Evolutionary conservation across 2,797 vertebrate genomes (phyloP).

Genomic region (Amblyraja radiata): DNA sequence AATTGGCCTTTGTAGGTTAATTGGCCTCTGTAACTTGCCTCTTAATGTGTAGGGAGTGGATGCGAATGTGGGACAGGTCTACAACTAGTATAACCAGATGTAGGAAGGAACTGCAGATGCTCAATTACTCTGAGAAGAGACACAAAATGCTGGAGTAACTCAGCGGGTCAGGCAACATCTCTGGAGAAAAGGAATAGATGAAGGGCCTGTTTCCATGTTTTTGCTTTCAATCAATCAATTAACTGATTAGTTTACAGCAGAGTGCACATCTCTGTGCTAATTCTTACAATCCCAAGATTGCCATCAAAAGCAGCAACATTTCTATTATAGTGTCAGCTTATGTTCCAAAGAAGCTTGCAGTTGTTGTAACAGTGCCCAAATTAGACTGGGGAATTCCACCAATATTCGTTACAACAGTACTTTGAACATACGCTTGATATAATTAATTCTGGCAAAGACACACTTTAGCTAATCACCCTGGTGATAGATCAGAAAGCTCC

Average conservation of each 20-base stretch:
- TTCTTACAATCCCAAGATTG: neutral
- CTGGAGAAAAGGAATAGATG: no score
- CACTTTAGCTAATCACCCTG: neutral
- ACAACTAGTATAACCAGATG: no score
- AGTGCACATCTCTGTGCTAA: slow-evolving; percentile 6
- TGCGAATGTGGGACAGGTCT: no score
- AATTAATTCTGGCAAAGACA: slow-evolving; percentile 15
- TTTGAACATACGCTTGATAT: neutral
- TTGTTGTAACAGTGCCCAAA: neutral
- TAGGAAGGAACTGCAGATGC: no score
- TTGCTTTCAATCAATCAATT: no score
- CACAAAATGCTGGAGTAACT: no score
- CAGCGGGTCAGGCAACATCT: no score
- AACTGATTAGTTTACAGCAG: neutral
- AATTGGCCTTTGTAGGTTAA: no score
- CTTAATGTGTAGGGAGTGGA: no score
- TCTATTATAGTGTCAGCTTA: neutral
- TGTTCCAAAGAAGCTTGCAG: neutral
- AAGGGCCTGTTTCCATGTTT: no score
- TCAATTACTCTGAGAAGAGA: no score
- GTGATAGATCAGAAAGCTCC: neutral
- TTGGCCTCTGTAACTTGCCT: no score
- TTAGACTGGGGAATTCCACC: slow-evolving; percentile 7
- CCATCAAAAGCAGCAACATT: neutral
- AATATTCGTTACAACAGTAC: slow-evolving; percentile 5